Conservation (phyloP, 1,140 invertebrate genomes). For the Hyles vespertilio region DNA sequence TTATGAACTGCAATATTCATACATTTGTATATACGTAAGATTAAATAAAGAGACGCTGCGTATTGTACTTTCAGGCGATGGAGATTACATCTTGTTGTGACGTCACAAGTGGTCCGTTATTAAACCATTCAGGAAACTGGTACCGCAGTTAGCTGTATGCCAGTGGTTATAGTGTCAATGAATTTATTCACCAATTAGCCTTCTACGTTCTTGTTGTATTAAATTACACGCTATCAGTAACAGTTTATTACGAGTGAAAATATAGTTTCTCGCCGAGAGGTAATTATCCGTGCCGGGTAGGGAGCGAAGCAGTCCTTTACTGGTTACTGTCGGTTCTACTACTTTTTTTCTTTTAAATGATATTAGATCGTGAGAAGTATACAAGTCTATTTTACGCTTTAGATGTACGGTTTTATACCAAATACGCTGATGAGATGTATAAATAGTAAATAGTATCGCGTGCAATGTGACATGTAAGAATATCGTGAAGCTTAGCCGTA, state of each 20-base stretch:
- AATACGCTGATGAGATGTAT: not conserved
- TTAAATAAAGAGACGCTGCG: too few relatives aligned
- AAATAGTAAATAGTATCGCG: not conserved
- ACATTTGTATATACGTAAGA: too few relatives aligned
- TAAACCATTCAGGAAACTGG: not conserved
- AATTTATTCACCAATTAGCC: slow-evolving; percentile 3
- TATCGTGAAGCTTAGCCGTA: slow-evolving; percentile 51
- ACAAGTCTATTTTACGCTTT: too few relatives aligned
- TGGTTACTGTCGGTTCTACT: too few relatives aligned
- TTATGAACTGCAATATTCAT: too few relatives aligned
- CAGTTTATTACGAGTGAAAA: slow-evolving; percentile 12
- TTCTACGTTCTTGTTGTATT: slow-evolving; percentile 1
- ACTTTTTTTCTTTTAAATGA: not conserved
- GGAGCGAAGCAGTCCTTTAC: too few relatives aligned
- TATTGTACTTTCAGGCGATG: not conserved
- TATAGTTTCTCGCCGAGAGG: slow-evolving; percentile 6
- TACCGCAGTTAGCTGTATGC: not conserved
- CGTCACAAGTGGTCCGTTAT: not conserved
- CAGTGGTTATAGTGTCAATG: slow-evolving; percentile 2
- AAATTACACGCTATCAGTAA: slow-evolving; percentile 11
- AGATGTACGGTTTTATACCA: too few relatives aligned
- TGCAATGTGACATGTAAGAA: slow-evolving; percentile 26
- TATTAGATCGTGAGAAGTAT: not conserved
- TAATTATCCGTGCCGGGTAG: not conserved
- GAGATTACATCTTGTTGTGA: not conserved